Conservation (phyloP, 2,888 invertebrate genomes). For the Empis livida region DNA sequence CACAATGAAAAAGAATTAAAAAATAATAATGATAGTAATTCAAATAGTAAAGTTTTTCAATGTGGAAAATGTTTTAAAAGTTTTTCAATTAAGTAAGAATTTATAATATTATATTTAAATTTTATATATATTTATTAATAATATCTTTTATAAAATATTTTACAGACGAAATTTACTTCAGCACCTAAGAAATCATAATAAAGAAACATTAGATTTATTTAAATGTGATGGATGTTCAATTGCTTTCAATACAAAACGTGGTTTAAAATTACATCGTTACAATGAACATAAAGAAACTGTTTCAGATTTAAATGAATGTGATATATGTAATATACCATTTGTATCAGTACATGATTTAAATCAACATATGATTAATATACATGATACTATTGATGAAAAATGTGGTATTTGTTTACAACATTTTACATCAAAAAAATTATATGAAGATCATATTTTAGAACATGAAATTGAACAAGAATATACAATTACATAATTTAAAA, state of each 20-base stretch:
- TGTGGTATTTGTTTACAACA: slow-evolving; percentile 16
- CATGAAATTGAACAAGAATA: slow-evolving; percentile 13
- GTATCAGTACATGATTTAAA: slow-evolving; percentile 16
- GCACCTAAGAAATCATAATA: slow-evolving; percentile 17
- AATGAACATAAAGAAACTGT: slow-evolving; percentile 18
- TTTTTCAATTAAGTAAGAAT: slow-evolving; percentile 26
- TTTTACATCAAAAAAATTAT: slow-evolving; percentile 16
- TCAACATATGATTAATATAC: slow-evolving; percentile 14
- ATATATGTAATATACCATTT: slow-evolving; percentile 17
- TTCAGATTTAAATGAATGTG: slow-evolving; percentile 17
- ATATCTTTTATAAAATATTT: neutral
- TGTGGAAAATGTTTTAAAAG: slow-evolving; percentile 26
- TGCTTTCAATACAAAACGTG: slow-evolving; percentile 17
- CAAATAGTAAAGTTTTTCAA: slow-evolving; percentile 15
- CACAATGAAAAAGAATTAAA: slow-evolving; percentile 18
- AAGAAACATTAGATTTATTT: slow-evolving; percentile 11
- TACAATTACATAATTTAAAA: neutral
- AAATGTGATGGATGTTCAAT: slow-evolving; percentile 17
- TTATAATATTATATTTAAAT: neutral
- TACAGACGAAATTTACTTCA: slow-evolving; percentile 17
- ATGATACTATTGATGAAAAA: slow-evolving; percentile 16
- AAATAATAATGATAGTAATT: slow-evolving; percentile 7
- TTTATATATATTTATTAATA: neutral
- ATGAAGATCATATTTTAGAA: slow-evolving; percentile 17
- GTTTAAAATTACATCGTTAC: slow-evolving; percentile 16